Evolutionary conservation across 23 tunicate species (phyloP).

Genomic region (Ascidia mentula): DNA sequence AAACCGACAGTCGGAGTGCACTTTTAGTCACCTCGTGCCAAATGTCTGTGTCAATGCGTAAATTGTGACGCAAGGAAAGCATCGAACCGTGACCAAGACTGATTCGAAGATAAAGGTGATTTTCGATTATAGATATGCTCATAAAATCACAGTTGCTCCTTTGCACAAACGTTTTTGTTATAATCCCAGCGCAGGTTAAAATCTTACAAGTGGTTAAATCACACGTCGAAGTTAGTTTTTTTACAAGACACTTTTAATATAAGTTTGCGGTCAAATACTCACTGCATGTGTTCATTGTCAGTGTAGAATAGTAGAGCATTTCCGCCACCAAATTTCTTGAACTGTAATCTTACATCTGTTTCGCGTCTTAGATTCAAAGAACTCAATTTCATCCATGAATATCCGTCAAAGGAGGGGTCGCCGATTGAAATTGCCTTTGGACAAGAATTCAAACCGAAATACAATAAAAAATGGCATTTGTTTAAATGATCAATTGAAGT

Average conservation of each 20-base stretch:
- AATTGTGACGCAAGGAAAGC: not conserved
- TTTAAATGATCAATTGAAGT: too few relatives aligned
- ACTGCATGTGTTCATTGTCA: conserved; percentile 7
- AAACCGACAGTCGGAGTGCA: not conserved
- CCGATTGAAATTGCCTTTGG: not conserved
- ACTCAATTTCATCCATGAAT: conserved; percentile 18
- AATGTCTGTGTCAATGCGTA: not conserved
- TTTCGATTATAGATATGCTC: not conserved
- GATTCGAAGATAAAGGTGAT: not conserved
- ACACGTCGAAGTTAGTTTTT: too few relatives aligned
- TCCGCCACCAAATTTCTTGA: not conserved
- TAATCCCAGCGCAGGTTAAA: too few relatives aligned
- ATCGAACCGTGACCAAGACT: conserved; percentile 14
- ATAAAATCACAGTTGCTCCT: conserved; percentile 28
- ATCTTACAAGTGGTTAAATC: too few relatives aligned
- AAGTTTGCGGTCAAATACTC: too few relatives aligned
- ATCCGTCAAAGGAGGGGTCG: conserved; percentile 10
- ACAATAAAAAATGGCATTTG: too few relatives aligned
- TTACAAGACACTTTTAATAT: too few relatives aligned
- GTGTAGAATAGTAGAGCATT: conserved; percentile 6
- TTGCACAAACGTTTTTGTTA: too few relatives aligned
- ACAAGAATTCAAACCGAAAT: too few relatives aligned
- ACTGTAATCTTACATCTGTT: not conserved
- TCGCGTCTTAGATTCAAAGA: conserved; percentile 17
- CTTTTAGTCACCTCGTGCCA: conserved; percentile 24